Evolutionary conservation across 2,888 invertebrate genomes (phyloP).

Genomic region (Phrixothrix hirtus): DNA sequence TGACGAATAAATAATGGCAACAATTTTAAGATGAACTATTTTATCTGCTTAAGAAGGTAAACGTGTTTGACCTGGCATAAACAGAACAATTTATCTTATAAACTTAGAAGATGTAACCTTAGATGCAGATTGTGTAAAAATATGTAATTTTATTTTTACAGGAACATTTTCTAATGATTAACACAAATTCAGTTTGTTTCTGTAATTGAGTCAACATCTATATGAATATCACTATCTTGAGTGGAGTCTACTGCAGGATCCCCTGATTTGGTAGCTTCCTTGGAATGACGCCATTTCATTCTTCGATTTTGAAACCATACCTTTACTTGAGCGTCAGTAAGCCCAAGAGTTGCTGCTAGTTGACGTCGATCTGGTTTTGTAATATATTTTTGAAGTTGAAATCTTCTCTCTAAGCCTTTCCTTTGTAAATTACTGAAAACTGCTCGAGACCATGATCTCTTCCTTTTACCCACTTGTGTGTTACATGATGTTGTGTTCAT

Average conservation of each 20-base stretch:
- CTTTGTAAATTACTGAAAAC: slow-evolving; percentile 93
- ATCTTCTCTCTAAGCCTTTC: slow-evolving; percentile 90
- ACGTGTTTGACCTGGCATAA: too few relatives aligned
- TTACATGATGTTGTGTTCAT: slow-evolving; percentile 26
- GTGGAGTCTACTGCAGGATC: slow-evolving; percentile 48
- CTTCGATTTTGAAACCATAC: slow-evolving; percentile 87
- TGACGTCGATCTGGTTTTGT: slow-evolving; percentile 93
- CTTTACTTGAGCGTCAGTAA: slow-evolving; percentile 94
- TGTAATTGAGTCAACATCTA: slow-evolving; percentile 53
- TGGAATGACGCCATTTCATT: slow-evolving; percentile 57
- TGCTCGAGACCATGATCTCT: slow-evolving; percentile 92
- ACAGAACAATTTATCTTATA: too few relatives aligned
- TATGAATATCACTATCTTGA: slow-evolving; percentile 52
- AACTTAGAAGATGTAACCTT: too few relatives aligned
- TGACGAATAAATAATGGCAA: too few relatives aligned
- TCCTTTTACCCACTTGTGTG: slow-evolving; percentile 63
- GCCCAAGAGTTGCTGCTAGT: slow-evolving; percentile 85
- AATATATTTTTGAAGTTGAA: slow-evolving; percentile 93
- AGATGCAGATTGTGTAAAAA: too few relatives aligned
- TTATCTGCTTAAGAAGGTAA: too few relatives aligned
- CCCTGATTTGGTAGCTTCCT: slow-evolving; percentile 46
- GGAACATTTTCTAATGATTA: too few relatives aligned
- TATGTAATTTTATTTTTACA: too few relatives aligned
- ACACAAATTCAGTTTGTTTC: slow-evolving; percentile 41
- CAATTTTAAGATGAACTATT: too few relatives aligned